Evolutionary conservation across 2,888 invertebrate species (phyloP).

Genomic region (Iselma pallidipennis): DNA sequence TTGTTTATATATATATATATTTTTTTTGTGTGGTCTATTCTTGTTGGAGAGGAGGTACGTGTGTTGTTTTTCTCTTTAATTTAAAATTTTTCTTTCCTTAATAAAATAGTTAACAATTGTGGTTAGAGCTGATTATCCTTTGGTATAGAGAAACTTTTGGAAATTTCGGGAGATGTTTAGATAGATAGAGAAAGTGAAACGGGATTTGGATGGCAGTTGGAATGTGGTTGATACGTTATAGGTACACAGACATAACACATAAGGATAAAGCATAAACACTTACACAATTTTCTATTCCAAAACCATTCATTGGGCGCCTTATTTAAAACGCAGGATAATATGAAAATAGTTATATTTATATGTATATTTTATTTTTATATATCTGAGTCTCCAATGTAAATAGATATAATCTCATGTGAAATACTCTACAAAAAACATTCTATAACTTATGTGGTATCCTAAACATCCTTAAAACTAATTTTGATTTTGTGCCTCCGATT

Average conservation of each 20-base stretch:
- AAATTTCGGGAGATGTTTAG: constrained; percentile 7
- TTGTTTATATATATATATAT: constrained; percentile 5
- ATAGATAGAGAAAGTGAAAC: constrained; percentile 2
- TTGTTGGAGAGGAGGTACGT: constrained; percentile 36
- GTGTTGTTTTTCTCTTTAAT: constrained; percentile 31
- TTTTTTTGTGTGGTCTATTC: constrained; percentile 20
- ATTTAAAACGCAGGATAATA: constrained; percentile 50
- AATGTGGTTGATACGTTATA: constrained; percentile 42
- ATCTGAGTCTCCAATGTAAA: constrained; percentile 54
- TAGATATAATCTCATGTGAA: constrained; percentile 53
- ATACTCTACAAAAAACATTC: constrained; percentile 52
- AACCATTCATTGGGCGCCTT: constrained; percentile 41
- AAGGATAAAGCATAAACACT: constrained; percentile 46
- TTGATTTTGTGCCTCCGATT: constrained; percentile 54
- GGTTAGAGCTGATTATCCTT: constrained; percentile 14
- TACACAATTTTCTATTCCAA: constrained; percentile 46
- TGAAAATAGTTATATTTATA: constrained; percentile 52
- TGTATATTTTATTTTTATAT: constrained; percentile 42
- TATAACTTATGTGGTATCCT: constrained; percentile 51
- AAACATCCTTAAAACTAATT: constrained; percentile 52
- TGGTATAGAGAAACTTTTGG: constrained; percentile 13
- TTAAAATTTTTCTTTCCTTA: not conserved
- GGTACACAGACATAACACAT: constrained; percentile 47
- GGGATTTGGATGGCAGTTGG: constrained; percentile 27
- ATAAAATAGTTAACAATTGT: constrained; percentile 38